A percentile compares a stretch with the other conserved stretches of the same genome.
Conservation (phyloP, 2,797 vertebrate species). For the Oryzias dopingdopingensis region DNA sequence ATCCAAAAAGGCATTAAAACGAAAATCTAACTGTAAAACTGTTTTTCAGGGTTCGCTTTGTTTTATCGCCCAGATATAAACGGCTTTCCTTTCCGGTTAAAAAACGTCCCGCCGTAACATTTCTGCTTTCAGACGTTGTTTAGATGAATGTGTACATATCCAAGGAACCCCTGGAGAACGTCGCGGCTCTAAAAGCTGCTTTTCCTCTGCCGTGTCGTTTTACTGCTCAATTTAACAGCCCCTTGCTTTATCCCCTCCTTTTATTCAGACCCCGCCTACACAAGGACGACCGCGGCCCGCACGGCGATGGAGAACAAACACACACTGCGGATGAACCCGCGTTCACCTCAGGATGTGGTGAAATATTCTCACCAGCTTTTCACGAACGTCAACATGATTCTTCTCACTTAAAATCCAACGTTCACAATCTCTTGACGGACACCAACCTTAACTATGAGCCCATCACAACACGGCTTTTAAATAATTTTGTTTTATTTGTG, state of each 20-base stretch:
- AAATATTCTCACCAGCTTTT: neutral
- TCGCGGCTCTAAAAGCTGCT: neutral
- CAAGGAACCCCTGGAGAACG: slow-evolving; percentile 26
- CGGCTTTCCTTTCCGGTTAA: neutral
- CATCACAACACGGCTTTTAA: too few species aligned
- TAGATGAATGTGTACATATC: neutral
- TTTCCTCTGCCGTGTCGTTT: neutral
- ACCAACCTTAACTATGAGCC: too few species aligned
- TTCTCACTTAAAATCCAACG: neutral
- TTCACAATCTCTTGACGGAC: too few species aligned
- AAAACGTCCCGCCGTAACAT: neutral
- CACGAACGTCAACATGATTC: neutral
- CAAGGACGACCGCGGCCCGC: slow-evolving; percentile 38
- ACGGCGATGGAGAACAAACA: slow-evolving; percentile 25
- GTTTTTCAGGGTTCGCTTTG: slow-evolving; percentile 44
- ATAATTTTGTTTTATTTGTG: too few species aligned
- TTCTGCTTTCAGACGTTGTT: too few species aligned
- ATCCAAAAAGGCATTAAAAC: slow-evolving; percentile 1
- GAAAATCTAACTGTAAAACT: slow-evolving; percentile 5
- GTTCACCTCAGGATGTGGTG: slow-evolving; percentile 15
- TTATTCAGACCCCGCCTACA: slow-evolving; percentile 51
- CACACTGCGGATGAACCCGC: slow-evolving; percentile 19
- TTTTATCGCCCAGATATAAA: slow-evolving; percentile 9
- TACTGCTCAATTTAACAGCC: slow-evolving; percentile 23
- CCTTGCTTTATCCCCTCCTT: slow-evolving; percentile 12